Evolutionary conservation across 2,113 vertebrate species (phyloP), one percentile per base, ranked within the genome.

Genomic region (Aspiorhynchus laticeps): DNA sequence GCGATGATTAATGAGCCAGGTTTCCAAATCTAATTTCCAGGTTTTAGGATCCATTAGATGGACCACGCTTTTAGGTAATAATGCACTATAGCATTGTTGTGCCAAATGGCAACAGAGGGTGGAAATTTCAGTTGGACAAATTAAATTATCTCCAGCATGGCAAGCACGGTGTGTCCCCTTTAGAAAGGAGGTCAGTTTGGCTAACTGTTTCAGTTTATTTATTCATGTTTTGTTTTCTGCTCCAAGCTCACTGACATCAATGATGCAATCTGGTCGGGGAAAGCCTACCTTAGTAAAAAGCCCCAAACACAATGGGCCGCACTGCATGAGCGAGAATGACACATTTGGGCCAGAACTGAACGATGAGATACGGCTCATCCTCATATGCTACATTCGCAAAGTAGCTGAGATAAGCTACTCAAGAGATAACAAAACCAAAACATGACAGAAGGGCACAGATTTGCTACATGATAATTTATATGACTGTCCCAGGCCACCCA

Each of bases 271-370:
- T 88, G 61, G 75, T 78, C 14, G 1, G 36, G 53, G 26, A 9
- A 81, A 73, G 80, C 41, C 48, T 53, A 67, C 48, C n/a, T 73
- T 69, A 75, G 75, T 48, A 10, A 65, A 46, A 73, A 73, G 15
- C 19, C 43, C 24, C 86, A 19, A 28, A 41, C 53, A 74, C 48
- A 85, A 59, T n/a, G 36, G 46, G 17, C 76, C 87, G 7, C 91
- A 85, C 83, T 77, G 85, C 86, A 65, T 85, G n/a, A 88, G 56
- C n/a, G 80, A 4, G 15, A 87, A 87, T 87, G 73, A 86, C 41
- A 90, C 63, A 88, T 86, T 26, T 43, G 77, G 12, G 38, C 56
- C 76, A 86, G 21, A 84, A 19, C 31, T 51, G 84, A 76, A 76
- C 80, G 88, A 87, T 81, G n/a, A 26, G 14, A 28, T 46, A 73